Base-by-base conservation (phyloP, 2,113 vertebrate species). In the Crocuta crocuta region DNA sequence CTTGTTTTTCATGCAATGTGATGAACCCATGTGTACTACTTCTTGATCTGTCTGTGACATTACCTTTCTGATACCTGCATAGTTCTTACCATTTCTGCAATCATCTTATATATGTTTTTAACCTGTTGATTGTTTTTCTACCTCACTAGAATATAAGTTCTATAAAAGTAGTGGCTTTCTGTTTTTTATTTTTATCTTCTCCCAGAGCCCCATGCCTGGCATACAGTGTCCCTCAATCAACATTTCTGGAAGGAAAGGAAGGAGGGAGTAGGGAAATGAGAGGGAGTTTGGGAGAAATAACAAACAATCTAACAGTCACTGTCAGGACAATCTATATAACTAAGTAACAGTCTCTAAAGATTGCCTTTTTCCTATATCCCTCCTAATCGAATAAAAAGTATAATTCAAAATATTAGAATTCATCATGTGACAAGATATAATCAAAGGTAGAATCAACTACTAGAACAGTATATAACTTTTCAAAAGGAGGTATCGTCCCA, bases 351-450 rank as follows among this genome's bases (percentile, higher is more conserved):
- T 15, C 95, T 84, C 50, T 82, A 55, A 94, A 83, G 28, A 79
- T 17, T 61, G n/a, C 26, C 24, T 35, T 55, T 58, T 79, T 5
- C 33, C 16, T 39, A 97, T 3, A 50, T 63, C 12, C 11, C 80
- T 79, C 43, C 68, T 83, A 87, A 93, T 33, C 70, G n/a, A 96
- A 94, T 50, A 65, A 17, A 95, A 95, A 82, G 16, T 33, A 2
- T 33, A 82, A 91, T 73, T 96, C 2, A 79, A 97, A 55, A 95
- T 55, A 39, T 10, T 55, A 11, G 7, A 19, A 35, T 86, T 87
- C 8, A 88, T n/a, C 48, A 79, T 53, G 10, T 79, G 13, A 93
- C 21, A 83, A 96, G 91, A 85, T 11, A 82, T 35, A 82, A 89
- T n/a, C 19, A 71, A 65, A 91, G 3, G 10, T 55, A 96, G 43